Base-by-base conservation (phyloP, 2,797 vertebrate species). In the Spinibarbus caldwelli region DNA sequence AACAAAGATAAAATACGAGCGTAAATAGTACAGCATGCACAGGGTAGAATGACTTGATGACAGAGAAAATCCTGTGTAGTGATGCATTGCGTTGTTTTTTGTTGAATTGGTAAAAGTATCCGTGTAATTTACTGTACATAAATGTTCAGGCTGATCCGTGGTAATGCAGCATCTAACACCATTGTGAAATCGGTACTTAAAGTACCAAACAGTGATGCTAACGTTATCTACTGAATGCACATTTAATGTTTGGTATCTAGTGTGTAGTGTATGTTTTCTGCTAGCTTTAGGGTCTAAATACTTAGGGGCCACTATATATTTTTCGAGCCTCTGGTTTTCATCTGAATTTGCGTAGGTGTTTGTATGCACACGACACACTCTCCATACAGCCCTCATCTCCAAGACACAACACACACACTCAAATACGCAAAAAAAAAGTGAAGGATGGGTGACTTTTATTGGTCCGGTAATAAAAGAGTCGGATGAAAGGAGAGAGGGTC, bases 391-490 rank as follows among this genome's bases (percentile, higher is more conserved):
- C 80, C 78, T 82, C 82, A 86, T 84, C 88, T 85, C 68, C 72
- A 80, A 77, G 88, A 86, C 70, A 83, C 86, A 88, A 87, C 68
- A 82, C 78, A 11, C 80, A 87, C 84, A 84, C 80, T 83, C 85
- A 78, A 59, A 89, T 82, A 85, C 73, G 85, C 77, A 78, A 84
- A 86, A 81, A 93, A 64, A 88, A 88, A 93, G 94, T 94, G 94
- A 94, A 94, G 93, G 95, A 95, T 95, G 93, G 84, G 93, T 95
- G 94, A 95, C 95, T 96, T 96, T 96, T 96, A 95, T 96, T 96
- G 94, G 94, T 89, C 91, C 90, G 12, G 84, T 91, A 57, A 95
- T 93, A 95, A 95, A 95, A 94, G 94, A 93, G 94, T 89, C 93
- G 59, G 88, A 91, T 95, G 93, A 96, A 96, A 95, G 95, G 92